Conservation (phyloP, 2,113 vertebrate genomes). For the Pachyramphus minor region DNA sequence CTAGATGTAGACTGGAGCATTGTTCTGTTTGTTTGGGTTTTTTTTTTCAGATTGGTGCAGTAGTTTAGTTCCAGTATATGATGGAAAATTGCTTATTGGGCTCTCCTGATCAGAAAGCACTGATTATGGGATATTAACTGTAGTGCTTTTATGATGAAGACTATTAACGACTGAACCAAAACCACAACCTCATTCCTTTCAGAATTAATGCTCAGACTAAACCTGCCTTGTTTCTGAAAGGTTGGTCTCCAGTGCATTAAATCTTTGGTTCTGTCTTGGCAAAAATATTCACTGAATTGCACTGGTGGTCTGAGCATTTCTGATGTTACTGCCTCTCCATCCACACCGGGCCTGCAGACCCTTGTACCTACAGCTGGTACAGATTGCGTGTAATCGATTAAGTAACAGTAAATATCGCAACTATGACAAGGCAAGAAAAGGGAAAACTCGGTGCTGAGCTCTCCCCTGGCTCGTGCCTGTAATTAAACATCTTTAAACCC, state of each 20-base stretch:
- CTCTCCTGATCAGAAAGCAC: constrained; percentile 33
- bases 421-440: background rate
- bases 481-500: background rate
- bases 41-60: background rate
- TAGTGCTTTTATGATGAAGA: constrained; percentile 30
- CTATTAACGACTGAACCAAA: constrained; percentile 42
- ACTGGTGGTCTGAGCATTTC: background rate
- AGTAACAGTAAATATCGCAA: background rate
- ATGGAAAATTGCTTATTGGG: constrained; percentile 30
- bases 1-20: background rate
- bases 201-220: constrained; percentile 20
- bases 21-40: background rate
- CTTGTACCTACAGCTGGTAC: background rate
- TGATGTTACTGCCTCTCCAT: background rate
- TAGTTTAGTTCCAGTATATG: constrained; percentile 3
- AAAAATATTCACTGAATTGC: background rate
- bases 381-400: background rate
- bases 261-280: background rate
- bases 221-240: background rate
- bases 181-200: constrained; percentile 3
- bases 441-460: background rate
- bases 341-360: background rate
- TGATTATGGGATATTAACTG: constrained; percentile 23
- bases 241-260: background rate
- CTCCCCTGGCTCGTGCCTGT: background rate